Evolutionary conservation across 1,140 invertebrate species (phyloP), one percentile per base, ranked within the genome.

Genomic region (Drosophila nigromelanica): DNA sequence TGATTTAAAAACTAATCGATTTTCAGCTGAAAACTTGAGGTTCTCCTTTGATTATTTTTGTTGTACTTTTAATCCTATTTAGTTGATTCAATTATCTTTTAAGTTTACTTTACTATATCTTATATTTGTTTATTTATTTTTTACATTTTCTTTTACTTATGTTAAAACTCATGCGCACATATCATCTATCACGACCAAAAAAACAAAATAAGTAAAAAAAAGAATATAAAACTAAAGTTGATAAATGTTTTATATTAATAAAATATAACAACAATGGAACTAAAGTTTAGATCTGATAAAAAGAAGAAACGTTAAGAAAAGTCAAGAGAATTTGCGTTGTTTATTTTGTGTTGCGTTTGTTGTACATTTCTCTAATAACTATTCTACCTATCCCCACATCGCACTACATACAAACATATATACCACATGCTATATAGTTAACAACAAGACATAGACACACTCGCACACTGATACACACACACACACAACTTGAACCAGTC

Each of bases 1-100:
- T 81, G 90, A 91, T 90, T 91, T 91, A 90, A 91, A 91, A 91
- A 91, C 90, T 91, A 91, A 91, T 89, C 73, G 87, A 90, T 89
- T 90, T 91, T 91, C 78, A 91, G 81, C 73, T 85, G 76, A 91
- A 91, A 79, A 80, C 66, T 74, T 78, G 45, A 75, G 70, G 56
- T 64, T 63, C n/a, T 59, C 21, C 39, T 73, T 75, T 80, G 42
- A 51, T 54, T 60, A 27, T 14, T 51, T 81, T 76, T 58, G 30
- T 68, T 63, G 69, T 70, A 21, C 37, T 15, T 39, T 60, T 30
- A 55, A 21, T 10, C 1, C 14, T 58, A 62, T 78, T 75, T 48
- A 15, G 51, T 67, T 85, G 11, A 30, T 52, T 73, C 62, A 72
- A 54, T 76, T 43, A 35, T 54, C 54, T 75, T 60, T 71, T 73